phyloP scores from a whole-genome alignment of 2,888 invertebrate genomes.

The Cheilosia impressa region DNA sequence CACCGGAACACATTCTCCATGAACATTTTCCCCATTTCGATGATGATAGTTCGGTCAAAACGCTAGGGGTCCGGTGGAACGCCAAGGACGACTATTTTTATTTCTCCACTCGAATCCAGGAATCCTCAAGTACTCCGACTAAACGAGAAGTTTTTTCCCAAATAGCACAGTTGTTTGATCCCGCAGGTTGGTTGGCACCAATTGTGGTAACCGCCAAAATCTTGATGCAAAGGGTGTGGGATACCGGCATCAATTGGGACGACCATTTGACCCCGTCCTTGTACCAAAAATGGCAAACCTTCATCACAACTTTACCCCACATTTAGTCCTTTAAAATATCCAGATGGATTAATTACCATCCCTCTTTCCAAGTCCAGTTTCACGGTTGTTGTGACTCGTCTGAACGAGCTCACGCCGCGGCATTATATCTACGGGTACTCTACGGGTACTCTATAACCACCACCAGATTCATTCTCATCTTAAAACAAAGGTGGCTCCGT shows the following conservation, averaged over 20 bases:
- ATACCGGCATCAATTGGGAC: background rate
- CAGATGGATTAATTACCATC: background rate
- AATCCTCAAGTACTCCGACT: background rate
- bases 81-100: background rate
- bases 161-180: background rate
- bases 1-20: too few species aligned
- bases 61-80: background rate
- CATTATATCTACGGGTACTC: too few species aligned
- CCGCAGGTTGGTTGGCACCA: background rate
- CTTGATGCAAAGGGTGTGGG: background rate
- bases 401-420: background rate
- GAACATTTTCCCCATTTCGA: background rate
- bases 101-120: background rate
- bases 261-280: too few species aligned
- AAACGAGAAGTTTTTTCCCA: background rate
- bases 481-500: constrained; percentile 57
- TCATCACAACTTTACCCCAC: background rate
- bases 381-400: constrained; percentile 3
- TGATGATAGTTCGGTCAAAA: background rate
- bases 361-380: background rate
- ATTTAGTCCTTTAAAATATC: background rate
- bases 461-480: background rate
- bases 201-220: background rate
- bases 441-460: background rate
- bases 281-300: too few species aligned